A percentile compares a stretch with the other conserved stretches of the same genome.
phyloP scores from a whole-genome alignment of 2,113 vertebrate species.

The Cyprinodon brontotheroides region DNA sequence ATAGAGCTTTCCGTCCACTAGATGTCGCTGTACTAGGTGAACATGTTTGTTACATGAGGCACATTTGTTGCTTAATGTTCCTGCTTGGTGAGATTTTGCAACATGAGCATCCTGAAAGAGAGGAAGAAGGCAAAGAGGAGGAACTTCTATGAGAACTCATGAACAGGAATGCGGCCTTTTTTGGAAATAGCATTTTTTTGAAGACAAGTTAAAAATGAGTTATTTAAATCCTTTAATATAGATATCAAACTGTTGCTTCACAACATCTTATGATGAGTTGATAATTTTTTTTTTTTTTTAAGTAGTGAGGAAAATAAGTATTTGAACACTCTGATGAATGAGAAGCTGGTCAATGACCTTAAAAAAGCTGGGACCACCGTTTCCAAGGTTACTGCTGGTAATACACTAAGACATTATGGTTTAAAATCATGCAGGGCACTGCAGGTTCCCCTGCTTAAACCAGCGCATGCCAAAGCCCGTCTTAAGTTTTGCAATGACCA shows the following conservation, averaged over 20 bases:
- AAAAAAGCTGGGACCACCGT: too few species aligned
- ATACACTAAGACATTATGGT: too few species aligned
- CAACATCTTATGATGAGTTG: too few species aligned
- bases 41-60: constrained; percentile 85
- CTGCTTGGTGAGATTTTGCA: constrained; percentile 52
- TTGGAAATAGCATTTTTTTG: background rate
- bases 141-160: background rate
- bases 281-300: too few species aligned
- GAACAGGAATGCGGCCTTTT: background rate
- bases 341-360: too few species aligned
- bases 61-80: constrained; percentile 83
- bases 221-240: background rate
- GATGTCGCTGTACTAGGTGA: constrained; percentile 92
- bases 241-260: background rate
- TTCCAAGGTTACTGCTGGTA: too few species aligned
- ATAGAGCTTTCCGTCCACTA: constrained; percentile 91
- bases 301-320: too few species aligned
- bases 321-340: too few species aligned
- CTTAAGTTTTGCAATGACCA: too few species aligned
- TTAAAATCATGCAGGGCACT: too few species aligned
- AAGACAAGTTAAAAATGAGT: background rate
- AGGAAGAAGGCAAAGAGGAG: background rate
- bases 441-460: too few species aligned
- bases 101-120: constrained; percentile 41
- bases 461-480: too few species aligned